phyloP scores from a whole-genome alignment of 2,888 invertebrate species.

The Sialis lutaria region DNA sequence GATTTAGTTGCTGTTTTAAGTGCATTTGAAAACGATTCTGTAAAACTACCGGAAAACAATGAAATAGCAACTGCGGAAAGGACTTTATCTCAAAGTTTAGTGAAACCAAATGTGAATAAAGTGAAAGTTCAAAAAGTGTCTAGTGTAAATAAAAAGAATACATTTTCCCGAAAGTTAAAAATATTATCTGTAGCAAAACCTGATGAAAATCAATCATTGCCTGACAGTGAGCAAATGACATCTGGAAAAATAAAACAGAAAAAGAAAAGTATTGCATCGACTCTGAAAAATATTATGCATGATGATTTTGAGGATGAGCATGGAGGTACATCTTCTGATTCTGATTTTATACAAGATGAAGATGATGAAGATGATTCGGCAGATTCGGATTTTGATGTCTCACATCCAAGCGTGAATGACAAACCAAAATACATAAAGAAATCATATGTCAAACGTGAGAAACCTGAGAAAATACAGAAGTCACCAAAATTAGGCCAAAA shows the following conservation, averaged over 20 bases:
- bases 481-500: too few species aligned
- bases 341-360: constrained; percentile 11
- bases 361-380: constrained; percentile 24
- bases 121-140: too few species aligned
- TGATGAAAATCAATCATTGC: background rate
- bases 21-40: constrained; percentile 7
- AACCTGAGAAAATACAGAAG: too few species aligned
- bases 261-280: too few species aligned
- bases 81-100: too few species aligned
- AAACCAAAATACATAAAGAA: constrained; percentile 11
- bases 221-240: too few species aligned
- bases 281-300: background rate
- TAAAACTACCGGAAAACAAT: constrained; percentile 7
- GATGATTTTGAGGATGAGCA: constrained; percentile 25
- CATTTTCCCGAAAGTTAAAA: background rate
- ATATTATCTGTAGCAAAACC: constrained; percentile 5
- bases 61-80: background rate
- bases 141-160: too few species aligned
- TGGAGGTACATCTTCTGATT: constrained; percentile 35
- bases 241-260: too few species aligned
- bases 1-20: constrained; percentile 7
- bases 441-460: background rate
- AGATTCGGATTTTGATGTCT: constrained; percentile 31
- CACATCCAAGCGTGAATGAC: background rate
- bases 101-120: too few species aligned